These are phyloP conservation scores for Drosophila peninsularis DNA, from an alignment of 2,888 invertebrate species.

Conservation along the genomic window DNA sequence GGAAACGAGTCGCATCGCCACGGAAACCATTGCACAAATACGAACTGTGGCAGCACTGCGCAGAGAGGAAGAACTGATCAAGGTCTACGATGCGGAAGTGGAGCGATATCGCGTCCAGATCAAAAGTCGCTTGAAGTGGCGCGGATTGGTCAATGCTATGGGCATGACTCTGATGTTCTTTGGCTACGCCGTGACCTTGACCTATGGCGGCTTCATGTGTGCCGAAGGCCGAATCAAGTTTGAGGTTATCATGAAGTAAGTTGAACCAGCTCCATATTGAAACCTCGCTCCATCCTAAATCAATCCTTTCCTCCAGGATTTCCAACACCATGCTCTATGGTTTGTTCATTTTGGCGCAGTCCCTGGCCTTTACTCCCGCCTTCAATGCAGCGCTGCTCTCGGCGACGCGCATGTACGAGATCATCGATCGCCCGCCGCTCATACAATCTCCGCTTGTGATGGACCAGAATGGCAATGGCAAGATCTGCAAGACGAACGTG, in stretches of 20 bases:
- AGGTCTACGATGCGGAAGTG: constrained; percentile 87
- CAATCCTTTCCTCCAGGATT: constrained; percentile 85
- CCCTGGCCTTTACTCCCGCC: constrained; percentile 91
- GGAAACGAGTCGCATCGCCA: constrained; percentile 89
- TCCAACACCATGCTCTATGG: constrained; percentile 91
- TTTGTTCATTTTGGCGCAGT: constrained; percentile 91
- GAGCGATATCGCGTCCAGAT: constrained; percentile 85
- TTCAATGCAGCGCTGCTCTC: constrained; percentile 90
- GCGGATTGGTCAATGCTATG: constrained; percentile 89
- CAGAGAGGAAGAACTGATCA: constrained; percentile 87
- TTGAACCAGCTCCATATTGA: background rate
- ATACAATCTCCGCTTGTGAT: constrained; percentile 85
- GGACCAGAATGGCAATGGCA: constrained; percentile 46
- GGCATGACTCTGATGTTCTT: constrained; percentile 90
- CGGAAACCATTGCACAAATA: constrained; percentile 90
- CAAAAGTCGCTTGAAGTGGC: constrained; percentile 86
- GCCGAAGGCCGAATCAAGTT: constrained; percentile 87
- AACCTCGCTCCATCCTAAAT: no score
- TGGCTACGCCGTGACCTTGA: constrained; percentile 89
- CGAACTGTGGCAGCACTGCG: constrained; percentile 88
- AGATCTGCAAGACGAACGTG: constrained; percentile 56
- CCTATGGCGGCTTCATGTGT: constrained; percentile 90
- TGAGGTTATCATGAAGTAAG: constrained; percentile 89
- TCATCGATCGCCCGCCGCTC: constrained; percentile 87
- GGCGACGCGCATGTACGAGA: constrained; percentile 88